A percentile compares a stretch with the other conserved stretches of the same genome.
Evolutionary conservation across 1,140 invertebrate species (phyloP).

Genomic region (Caenorhabditis tropicalis): DNA sequence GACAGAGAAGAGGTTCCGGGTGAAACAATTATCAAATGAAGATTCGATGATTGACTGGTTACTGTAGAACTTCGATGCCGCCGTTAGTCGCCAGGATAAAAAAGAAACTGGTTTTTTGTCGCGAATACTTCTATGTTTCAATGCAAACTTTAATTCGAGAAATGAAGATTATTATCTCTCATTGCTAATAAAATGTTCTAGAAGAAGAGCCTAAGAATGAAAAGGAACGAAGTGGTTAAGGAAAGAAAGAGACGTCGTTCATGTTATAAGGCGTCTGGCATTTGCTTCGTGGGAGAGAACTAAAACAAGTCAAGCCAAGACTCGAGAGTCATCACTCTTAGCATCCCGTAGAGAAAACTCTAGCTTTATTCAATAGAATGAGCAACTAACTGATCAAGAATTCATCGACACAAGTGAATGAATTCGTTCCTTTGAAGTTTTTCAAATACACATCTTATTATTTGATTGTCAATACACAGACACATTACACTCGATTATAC

Average conservation of each 20-base stretch:
- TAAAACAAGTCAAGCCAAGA: no score
- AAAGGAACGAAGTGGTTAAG: neutral
- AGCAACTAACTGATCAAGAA: no score
- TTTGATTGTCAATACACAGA: neutral
- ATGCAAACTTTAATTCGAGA: constrained; percentile 8
- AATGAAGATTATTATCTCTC: neutral
- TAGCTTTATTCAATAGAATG: no score
- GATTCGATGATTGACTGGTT: constrained; percentile 30
- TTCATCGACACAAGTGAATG: no score
- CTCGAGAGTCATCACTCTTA: no score
- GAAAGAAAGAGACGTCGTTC: no score
- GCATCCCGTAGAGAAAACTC: no score
- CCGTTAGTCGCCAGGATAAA: constrained; percentile 5
- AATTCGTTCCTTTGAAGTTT: no score
- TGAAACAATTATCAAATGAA: constrained; percentile 28
- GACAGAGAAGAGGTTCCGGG: neutral
- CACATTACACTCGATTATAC: neutral
- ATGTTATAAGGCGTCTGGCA: no score
- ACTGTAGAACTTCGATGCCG: neutral
- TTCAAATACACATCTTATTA: no score
- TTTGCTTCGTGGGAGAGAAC: no score
- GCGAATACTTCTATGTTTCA: neutral
- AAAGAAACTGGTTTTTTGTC: constrained; percentile 35
- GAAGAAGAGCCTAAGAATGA: neutral
- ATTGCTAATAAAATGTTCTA: neutral